Evolutionary conservation across 2,113 vertebrate genomes (phyloP).

Genomic region (Redunca redunca): DNA sequence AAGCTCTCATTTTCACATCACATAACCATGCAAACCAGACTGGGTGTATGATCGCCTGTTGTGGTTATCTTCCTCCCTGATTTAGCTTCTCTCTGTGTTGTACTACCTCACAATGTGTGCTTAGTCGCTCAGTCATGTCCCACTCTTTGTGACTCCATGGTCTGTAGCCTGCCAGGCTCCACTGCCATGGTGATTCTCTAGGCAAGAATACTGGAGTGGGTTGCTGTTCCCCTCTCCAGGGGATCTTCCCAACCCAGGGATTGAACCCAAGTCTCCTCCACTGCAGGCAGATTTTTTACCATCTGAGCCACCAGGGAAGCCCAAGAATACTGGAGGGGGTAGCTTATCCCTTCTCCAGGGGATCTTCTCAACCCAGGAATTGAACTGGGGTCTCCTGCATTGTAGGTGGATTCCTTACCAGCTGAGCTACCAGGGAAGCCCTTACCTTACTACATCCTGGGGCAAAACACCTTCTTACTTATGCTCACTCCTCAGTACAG

Average conservation of each 20-base stretch:
- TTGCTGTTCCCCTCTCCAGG: background rate
- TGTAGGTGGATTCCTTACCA: background rate
- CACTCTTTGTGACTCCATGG: background rate
- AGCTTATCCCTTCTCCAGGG: background rate
- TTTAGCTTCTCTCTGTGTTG: background rate
- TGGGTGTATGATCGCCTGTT: background rate
- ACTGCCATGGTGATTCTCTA: background rate
- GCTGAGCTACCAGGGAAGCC: background rate
- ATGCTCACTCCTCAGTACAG: background rate
- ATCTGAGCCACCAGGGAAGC: background rate
- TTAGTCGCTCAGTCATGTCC: background rate
- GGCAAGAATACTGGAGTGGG: background rate
- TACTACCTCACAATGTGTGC: background rate
- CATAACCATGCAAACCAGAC: background rate
- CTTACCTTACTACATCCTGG: background rate
- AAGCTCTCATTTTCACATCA: background rate
- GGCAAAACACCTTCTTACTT: background rate
- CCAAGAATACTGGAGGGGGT: background rate
- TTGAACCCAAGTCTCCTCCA: background rate
- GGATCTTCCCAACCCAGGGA: background rate
- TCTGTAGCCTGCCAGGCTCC: background rate
- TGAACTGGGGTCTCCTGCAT: background rate
- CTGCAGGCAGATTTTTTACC: background rate
- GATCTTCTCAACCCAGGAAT: background rate
- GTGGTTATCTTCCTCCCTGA: background rate